These are phyloP conservation scores for Nylanderia fulva DNA, from an alignment of 1,140 invertebrate genomes.

Conservation along the genomic window DNA sequence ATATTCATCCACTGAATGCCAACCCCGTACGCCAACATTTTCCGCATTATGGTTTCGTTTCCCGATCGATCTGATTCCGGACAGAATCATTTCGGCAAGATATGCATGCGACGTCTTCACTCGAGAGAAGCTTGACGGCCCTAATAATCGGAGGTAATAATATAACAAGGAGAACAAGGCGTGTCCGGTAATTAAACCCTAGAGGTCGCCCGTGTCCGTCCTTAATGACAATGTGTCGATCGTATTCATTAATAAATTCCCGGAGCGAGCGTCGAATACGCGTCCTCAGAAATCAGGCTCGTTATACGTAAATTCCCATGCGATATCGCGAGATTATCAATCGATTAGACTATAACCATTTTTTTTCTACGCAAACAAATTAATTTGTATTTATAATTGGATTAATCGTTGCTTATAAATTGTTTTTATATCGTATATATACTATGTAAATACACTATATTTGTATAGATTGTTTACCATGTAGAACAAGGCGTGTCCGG, in stretches of 20 bases:
- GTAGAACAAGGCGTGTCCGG: no score
- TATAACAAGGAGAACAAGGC: constrained; percentile 46
- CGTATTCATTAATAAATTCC: constrained; percentile 56
- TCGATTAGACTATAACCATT: not conserved
- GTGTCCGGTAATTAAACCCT: constrained; percentile 55
- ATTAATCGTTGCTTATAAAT: no score
- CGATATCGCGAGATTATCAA: no score
- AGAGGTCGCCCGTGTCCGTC: constrained; percentile 27
- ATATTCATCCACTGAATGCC: constrained; percentile 51
- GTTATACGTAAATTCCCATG: not conserved
- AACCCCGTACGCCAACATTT: no score
- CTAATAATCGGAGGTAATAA: constrained; percentile 61
- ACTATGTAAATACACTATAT: no score
- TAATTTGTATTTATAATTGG: no score
- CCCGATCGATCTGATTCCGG: constrained; percentile 31
- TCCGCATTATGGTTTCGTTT: constrained; percentile 48
- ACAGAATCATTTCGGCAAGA: not conserved
- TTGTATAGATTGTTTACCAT: no score
- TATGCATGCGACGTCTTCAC: constrained; percentile 15
- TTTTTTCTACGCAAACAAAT: not conserved
- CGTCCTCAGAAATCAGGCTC: constrained; percentile 12
- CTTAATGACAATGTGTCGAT: constrained; percentile 53
- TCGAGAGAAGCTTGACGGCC: constrained; percentile 37
- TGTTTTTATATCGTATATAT: no score
- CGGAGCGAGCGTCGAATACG: no score